Evolutionary conservation across 2,888 invertebrate species (phyloP).

Genomic region (Gandaritis pyraliata): DNA sequence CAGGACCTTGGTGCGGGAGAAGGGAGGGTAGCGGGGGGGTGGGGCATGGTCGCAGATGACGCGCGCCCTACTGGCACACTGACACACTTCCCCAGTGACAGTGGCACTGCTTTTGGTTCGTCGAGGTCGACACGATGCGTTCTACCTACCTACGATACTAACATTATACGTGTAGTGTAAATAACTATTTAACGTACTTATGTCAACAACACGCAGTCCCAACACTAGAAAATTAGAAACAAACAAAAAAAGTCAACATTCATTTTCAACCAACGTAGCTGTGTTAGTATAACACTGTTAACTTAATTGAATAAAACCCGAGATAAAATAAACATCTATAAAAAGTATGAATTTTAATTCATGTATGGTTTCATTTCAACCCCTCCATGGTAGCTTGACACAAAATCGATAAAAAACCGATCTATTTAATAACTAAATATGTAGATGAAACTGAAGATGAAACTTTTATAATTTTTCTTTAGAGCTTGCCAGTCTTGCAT

Average conservation of each 20-base stretch:
- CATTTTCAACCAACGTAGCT: background rate
- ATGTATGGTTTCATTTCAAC: too few species aligned
- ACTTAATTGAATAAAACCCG: background rate
- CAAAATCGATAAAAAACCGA: too few species aligned
- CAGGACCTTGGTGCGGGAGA: conserved; percentile 74
- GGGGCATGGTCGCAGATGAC: conserved; percentile 78
- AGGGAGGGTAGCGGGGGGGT: conserved; percentile 52
- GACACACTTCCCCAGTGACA: conserved; percentile 84
- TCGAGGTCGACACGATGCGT: conserved; percentile 77
- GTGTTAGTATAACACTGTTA: too few species aligned
- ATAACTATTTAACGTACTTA: conserved; percentile 50
- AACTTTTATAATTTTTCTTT: too few species aligned
- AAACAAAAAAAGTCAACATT: background rate
- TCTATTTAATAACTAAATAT: too few species aligned
- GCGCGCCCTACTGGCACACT: conserved; percentile 83
- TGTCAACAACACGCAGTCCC: conserved; percentile 27
- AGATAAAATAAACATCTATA: too few species aligned
- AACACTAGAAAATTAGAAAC: conserved; percentile 16
- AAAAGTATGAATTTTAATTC: too few species aligned
- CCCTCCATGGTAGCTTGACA: too few species aligned
- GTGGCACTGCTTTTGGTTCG: conserved; percentile 83
- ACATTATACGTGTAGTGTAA: conserved; percentile 44
- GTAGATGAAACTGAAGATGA: too few species aligned
- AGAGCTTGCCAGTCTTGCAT: too few species aligned
- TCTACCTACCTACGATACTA: conserved; percentile 62